Evolutionary conservation across 1,140 invertebrate genomes (phyloP).

Genomic region (Heliconius hermathena): DNA sequence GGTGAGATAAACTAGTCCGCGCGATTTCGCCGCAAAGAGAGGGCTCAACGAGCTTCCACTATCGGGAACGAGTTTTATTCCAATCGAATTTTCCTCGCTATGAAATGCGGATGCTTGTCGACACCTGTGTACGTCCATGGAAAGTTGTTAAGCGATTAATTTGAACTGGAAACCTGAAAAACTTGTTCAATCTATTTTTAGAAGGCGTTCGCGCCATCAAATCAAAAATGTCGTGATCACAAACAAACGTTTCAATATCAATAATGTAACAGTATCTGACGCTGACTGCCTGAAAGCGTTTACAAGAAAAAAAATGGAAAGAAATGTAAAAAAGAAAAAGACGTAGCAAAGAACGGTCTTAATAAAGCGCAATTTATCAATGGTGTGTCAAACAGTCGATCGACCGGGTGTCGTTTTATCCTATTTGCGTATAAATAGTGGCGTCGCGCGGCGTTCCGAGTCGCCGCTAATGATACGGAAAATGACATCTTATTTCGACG

Average conservation of each 20-base stretch:
- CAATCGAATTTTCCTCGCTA: slow-evolving; percentile 63
- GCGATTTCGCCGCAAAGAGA: slow-evolving; percentile 76
- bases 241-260: slow-evolving; percentile 18
- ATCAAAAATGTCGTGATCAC: slow-evolving; percentile 12
- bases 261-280: slow-evolving; percentile 24
- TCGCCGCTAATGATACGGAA: slow-evolving; percentile 82
- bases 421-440: slow-evolving; percentile 82
- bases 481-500: slow-evolving; percentile 82
- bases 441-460: slow-evolving; percentile 67
- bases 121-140: slow-evolving; percentile 41
- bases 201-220: slow-evolving; percentile 5
- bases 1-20: slow-evolving; percentile 73
- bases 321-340: slow-evolving; percentile 48
- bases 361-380: slow-evolving; percentile 80
- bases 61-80: slow-evolving; percentile 67
- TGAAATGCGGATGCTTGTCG: slow-evolving; percentile 44
- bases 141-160: slow-evolving; percentile 31
- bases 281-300: slow-evolving; percentile 19
- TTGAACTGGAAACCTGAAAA: slow-evolving; percentile 18
- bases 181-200: slow-evolving; percentile 15
- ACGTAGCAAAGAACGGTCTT: slow-evolving; percentile 60
- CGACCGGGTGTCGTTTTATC: slow-evolving; percentile 78
- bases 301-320: slow-evolving; percentile 27
- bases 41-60: slow-evolving; percentile 63
- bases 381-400: slow-evolving; percentile 78